Percentiles rank a stretch among this genome's conserved stretches.
These are phyloP conservation scores for Oryzias melastigma DNA, from an alignment of 2,113 vertebrate species.

Conservation along the genomic window DNA sequence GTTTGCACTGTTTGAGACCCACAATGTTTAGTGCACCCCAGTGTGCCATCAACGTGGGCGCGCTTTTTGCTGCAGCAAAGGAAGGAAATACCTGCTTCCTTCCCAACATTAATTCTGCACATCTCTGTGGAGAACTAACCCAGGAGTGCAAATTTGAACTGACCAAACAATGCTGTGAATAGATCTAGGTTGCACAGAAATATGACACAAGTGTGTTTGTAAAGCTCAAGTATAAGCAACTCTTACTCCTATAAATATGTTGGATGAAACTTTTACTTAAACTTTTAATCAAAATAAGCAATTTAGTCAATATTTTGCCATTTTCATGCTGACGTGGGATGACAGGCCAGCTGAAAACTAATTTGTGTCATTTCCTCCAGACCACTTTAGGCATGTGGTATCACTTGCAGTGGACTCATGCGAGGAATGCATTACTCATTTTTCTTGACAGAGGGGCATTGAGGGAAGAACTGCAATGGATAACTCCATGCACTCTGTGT, in stretches of 20 bases:
- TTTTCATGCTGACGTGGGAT: constrained; percentile 30
- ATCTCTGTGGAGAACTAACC: constrained; percentile 27
- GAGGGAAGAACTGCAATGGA: constrained; percentile 14
- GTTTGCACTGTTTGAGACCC: constrained; percentile 32
- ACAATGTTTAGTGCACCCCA: constrained; percentile 49
- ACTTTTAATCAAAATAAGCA: neutral
- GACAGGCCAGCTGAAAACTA: constrained; percentile 65
- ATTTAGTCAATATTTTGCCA: neutral
- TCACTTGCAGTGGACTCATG: constrained; percentile 52
- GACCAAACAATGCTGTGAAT: constrained; percentile 52
- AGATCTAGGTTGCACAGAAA: constrained; percentile 44
- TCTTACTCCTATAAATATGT: constrained; percentile 1
- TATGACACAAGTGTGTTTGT: constrained; percentile 33
- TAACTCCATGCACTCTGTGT: constrained; percentile 6
- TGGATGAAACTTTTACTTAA: constrained; percentile 18
- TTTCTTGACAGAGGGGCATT: constrained; percentile 29
- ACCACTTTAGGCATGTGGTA: constrained; percentile 61
- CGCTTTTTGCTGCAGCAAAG: constrained; percentile 32
- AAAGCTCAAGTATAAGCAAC: constrained; percentile 26
- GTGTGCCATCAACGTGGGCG: constrained; percentile 36
- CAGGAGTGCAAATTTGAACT: constrained; percentile 52
- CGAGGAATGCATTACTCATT: constrained; percentile 53
- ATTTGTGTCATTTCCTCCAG: constrained; percentile 71
- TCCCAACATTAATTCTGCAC: constrained; percentile 45
- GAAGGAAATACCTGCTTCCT: constrained; percentile 52